These are phyloP conservation scores for Chymomyza costata DNA, from an alignment of 1,140 invertebrate species.

Conservation along the genomic window DNA sequence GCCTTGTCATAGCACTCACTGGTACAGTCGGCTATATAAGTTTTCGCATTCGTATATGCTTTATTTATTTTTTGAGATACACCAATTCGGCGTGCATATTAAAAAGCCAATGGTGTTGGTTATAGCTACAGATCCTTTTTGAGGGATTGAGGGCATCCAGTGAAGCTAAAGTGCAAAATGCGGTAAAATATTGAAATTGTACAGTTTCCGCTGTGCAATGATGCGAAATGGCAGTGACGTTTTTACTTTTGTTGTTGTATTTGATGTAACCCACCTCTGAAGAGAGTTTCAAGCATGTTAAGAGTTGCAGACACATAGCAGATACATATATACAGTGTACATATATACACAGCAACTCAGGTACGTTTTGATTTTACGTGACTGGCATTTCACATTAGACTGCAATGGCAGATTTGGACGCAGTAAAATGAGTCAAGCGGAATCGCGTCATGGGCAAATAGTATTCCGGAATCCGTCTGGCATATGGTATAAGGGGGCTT, in stretches of 20 bases:
- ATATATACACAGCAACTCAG: not conserved
- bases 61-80: slow-evolving; percentile 33
- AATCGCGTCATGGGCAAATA: slow-evolving; percentile 18
- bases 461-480: not conserved
- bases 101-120: slow-evolving; percentile 15
- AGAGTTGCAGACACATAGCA: slow-evolving; percentile 33
- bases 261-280: slow-evolving; percentile 2
- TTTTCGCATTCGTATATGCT: slow-evolving; percentile 26
- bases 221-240: slow-evolving; percentile 40
- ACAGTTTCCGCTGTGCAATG: slow-evolving; percentile 58
- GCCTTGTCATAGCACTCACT: slow-evolving; percentile 1
- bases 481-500: too few relatives aligned
- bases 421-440: slow-evolving; percentile 15
- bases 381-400: slow-evolving; percentile 45
- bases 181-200: slow-evolving; percentile 65
- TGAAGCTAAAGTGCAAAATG: slow-evolving; percentile 53
- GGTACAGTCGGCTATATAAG: not conserved
- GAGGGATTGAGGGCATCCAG: slow-evolving; percentile 16
- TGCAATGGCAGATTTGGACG: slow-evolving; percentile 1
- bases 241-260: slow-evolving; percentile 13
- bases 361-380: slow-evolving; percentile 51
- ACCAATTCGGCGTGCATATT: slow-evolving; percentile 46
- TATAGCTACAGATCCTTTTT: too few relatives aligned
- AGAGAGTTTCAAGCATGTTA: slow-evolving; percentile 20
- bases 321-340: not conserved